Base-by-base conservation (phyloP, 2,888 invertebrate genomes). In the Ichneumon xanthorius region DNA sequence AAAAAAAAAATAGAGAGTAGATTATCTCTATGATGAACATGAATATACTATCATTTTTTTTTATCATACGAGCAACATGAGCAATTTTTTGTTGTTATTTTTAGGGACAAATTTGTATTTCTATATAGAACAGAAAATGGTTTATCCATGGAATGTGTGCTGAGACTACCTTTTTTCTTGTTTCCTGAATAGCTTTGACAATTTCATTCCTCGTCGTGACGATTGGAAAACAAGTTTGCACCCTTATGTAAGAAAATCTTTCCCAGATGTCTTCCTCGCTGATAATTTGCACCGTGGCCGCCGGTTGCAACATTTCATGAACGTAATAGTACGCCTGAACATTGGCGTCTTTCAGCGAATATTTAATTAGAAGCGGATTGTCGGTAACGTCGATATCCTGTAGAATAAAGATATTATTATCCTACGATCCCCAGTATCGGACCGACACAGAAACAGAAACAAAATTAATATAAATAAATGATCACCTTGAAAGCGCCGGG, bases 301-400 rank as follows among this genome's bases (percentile, higher is more conserved):
- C 95, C 87, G 95, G 95, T 91, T 97, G 96, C 85, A 97, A 94
- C 91, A 96, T 96, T 85, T 96, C 96, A 94, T 97, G 97, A 55
- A 96, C 95, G 87, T 96, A 95, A 92, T 97, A 96, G 87, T 96
- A 96, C 14, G 97, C 95, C 90, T 95, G 95, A 89, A 97, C 93
- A 16, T 95, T 95, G 26, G 94, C 94, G n/a, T 95, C 94, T 19
- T 95, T 95, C 85, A 95, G 93, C 26, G 94, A 94, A 88, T 95
- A 95, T 81, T 95, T 95, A 61, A 97, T 94, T 75, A 97, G 95
- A 81, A 97, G 94, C 3, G 97, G 97, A 94, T 97, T 97, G 91
- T 97, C 97, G 73, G 97, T 97, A 89, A 97, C 96, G 92, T 97
- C 96, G 81, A 97, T 96, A 94, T 97, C 96, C 95, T 95, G 88